Percentiles rank a stretch among this genome's conserved stretches.
Conservation (phyloP, 2,888 invertebrate genomes). For the Metopia argyrocephala region DNA sequence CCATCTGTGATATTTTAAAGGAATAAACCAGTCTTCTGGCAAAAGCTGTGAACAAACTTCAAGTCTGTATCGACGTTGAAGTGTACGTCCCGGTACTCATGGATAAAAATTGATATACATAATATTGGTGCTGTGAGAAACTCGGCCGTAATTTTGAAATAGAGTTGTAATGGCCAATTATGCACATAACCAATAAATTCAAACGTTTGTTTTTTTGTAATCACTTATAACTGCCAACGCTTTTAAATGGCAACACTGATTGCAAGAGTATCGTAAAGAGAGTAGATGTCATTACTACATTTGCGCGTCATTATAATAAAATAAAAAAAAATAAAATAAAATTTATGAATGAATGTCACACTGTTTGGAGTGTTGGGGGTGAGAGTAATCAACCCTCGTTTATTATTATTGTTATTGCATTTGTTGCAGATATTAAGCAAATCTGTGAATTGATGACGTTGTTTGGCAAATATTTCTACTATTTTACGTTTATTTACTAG, state of each 20-base stretch:
- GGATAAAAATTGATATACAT: too few relatives aligned
- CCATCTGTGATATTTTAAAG: too few relatives aligned
- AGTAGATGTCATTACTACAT: neutral
- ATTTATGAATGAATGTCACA: slow-evolving; percentile 55
- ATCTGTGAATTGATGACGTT: slow-evolving; percentile 61
- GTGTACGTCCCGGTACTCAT: too few relatives aligned
- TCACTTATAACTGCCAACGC: too few relatives aligned
- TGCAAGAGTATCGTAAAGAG: neutral
- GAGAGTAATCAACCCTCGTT: neutral
- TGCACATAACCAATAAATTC: too few relatives aligned
- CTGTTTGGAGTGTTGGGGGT: neutral
- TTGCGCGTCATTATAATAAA: neutral
- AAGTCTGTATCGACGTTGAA: too few relatives aligned
- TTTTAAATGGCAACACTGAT: neutral
- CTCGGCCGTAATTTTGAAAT: too few relatives aligned
- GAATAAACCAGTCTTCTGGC: too few relatives aligned
- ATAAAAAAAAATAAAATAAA: neutral
- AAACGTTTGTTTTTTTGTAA: too few relatives aligned
- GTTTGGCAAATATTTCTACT: slow-evolving; percentile 35
- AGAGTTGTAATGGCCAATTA: too few relatives aligned
- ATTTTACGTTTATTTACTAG: slow-evolving; percentile 10
- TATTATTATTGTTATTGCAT: neutral
- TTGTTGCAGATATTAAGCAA: neutral
- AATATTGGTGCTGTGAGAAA: too few relatives aligned
- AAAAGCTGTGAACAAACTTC: too few relatives aligned